phyloP scores from a whole-genome alignment of 2,888 invertebrate species.

The Danaus chrysippus region DNA sequence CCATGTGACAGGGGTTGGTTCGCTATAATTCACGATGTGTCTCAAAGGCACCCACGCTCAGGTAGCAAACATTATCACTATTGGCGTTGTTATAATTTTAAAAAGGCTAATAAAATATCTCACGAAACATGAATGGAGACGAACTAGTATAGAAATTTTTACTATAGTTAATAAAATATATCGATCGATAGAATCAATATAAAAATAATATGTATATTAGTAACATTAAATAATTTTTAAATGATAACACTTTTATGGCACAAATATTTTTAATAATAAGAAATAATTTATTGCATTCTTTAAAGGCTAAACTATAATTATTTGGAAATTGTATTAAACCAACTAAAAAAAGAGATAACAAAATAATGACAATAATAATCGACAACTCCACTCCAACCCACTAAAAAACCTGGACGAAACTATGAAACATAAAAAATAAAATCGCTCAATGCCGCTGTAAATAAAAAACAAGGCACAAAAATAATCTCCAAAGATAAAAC shows the following conservation, averaged over 20 bases:
- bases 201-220: too few species aligned
- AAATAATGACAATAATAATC: slow-evolving; percentile 3
- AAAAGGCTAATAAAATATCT: slow-evolving; percentile 44
- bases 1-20: slow-evolving; percentile 74
- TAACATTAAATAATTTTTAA: too few species aligned
- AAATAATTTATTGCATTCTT: too few species aligned
- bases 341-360: neutral
- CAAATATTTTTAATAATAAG: too few species aligned
- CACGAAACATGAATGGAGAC: slow-evolving; percentile 38
- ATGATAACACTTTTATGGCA: too few species aligned
- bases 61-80: slow-evolving; percentile 77
- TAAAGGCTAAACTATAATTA: too few species aligned
- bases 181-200: neutral
- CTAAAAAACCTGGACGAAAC: slow-evolving; percentile 45
- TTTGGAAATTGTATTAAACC: neutral
- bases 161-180: neutral
- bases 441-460: slow-evolving; percentile 48
- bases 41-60: slow-evolving; percentile 71
- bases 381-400: slow-evolving; percentile 43
- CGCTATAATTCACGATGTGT: slow-evolving; percentile 70
- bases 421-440: slow-evolving; percentile 61
- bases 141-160: slow-evolving; percentile 19
- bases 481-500: slow-evolving; percentile 67
- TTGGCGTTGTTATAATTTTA: slow-evolving; percentile 65
- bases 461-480: slow-evolving; percentile 64